These are phyloP conservation scores for Cathartes aura DNA, from an alignment of 2,113 vertebrate species.

Conservation along the genomic window DNA sequence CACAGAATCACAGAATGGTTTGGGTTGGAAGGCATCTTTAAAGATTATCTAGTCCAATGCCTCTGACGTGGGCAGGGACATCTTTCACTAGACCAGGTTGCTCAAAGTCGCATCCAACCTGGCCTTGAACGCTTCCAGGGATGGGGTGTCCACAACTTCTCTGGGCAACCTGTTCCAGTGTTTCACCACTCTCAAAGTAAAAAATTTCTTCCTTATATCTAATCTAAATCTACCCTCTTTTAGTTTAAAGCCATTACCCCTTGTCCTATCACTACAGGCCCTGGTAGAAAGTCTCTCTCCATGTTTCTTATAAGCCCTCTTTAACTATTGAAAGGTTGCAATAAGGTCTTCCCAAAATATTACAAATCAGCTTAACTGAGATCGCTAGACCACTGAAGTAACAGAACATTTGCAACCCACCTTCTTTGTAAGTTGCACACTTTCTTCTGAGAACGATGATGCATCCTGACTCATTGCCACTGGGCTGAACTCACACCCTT, in stretches of 20 bases:
- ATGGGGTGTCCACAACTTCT: neutral
- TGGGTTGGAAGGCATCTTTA: neutral
- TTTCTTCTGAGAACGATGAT: neutral
- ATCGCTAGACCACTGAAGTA: neutral
- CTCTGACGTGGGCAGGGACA: neutral
- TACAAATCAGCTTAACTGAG: neutral
- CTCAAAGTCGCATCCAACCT: neutral
- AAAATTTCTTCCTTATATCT: neutral
- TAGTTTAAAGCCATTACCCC: neutral
- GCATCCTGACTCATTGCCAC: neutral
- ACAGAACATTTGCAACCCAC: fast-evolving
- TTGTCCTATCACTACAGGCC: neutral
- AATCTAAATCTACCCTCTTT: neutral
- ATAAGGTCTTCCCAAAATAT: neutral
- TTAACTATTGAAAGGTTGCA: neutral
- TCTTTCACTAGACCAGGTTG: neutral
- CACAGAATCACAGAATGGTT: neutral
- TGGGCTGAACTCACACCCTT: neutral
- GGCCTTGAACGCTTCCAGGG: neutral
- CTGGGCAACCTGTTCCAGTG: neutral
- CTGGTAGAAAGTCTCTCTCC: neutral
- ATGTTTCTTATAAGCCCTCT: neutral
- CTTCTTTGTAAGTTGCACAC: neutral
- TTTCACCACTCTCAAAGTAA: neutral
- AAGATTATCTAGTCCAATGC: neutral